Conservation (phyloP, 2,113 vertebrate species). For the Sminthopsis crassicaudata region DNA sequence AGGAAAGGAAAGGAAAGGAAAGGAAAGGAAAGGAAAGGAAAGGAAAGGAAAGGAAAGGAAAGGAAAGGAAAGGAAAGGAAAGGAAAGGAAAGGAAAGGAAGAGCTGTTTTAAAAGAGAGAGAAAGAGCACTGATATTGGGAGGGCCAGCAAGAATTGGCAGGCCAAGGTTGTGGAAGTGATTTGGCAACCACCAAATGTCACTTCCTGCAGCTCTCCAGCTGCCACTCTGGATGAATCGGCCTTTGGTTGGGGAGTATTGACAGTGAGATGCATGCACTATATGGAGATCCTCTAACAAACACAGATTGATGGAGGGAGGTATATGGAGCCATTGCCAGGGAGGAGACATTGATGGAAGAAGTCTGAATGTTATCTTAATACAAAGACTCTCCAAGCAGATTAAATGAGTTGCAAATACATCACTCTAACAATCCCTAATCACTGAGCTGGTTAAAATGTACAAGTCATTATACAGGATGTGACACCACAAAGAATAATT, state of each 20-base stretch:
- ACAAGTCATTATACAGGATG: not conserved
- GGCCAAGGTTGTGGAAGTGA: not conserved
- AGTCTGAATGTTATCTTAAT: slow-evolving; percentile 50
- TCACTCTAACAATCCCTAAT: slow-evolving; percentile 31
- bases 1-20: no score
- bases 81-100: no score
- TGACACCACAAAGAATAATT: not conserved
- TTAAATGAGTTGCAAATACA: slow-evolving; percentile 35
- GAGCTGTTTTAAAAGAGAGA: not conserved
- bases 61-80: no score
- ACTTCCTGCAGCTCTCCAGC: slow-evolving; percentile 4
- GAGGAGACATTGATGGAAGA: slow-evolving; percentile 7
- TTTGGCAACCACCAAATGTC: not conserved
- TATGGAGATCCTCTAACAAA: slow-evolving; percentile 31
- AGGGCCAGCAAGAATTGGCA: not conserved
- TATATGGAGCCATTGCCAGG: not conserved
- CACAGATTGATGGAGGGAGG: slow-evolving; percentile 20
- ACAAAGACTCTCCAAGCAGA: slow-evolving; percentile 43
- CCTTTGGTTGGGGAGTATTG: not conserved
- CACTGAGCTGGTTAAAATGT: slow-evolving; percentile 9
- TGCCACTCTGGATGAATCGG: slow-evolving; percentile 21
- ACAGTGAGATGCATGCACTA: not conserved
- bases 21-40: no score
- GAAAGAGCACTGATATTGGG: not conserved
- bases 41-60: no score